Base-by-base conservation (phyloP, 1,140 invertebrate genomes). In the Drosophila micromelanica region DNA sequence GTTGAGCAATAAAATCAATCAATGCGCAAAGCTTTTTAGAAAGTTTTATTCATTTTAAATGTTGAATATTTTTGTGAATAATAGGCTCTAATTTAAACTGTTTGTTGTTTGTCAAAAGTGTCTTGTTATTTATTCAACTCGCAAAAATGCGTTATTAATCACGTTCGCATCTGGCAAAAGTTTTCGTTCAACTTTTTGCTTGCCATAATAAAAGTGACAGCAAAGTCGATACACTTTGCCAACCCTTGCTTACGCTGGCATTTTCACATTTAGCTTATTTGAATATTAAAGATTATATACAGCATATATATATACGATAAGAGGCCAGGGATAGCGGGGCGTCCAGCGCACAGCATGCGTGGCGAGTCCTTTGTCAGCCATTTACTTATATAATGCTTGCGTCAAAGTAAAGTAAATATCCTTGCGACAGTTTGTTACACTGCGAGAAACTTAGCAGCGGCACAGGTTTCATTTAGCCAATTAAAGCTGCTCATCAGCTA, bases 271-370 rank as follows among this genome's bases (percentile, higher is more conserved):
- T 38, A 43, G 43, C 71, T 60, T 76, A 86, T 86, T 86, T 87
- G 82, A 86, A 86, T 86, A 87, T 87, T 87, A 81, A 81, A 73
- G 81, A 87, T 87, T 87, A 67, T 54, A 40, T 56, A 46, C 17
- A 13, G n/a, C 4, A 17, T 45, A 27, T 45, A 37, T 30, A 43
- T 9, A 48, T n/a, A 23, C 38, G 27, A 9, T 3, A 49, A 11
- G 7, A 12, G 1, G 52, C 5, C 15, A 11, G 23, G n/a, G 20
- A 27, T 37, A 40, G 37, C n/a, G 20, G 37, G 52, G 20, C 12
- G 52, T 49, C 48, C 27, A 11, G 13, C 11, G 40, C 40, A 56
- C 59, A 63, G 67, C 67, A 60, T 51, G 65, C 48, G 56, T 51
- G 13, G 17, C 43, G 38, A 35, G 13, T 64, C 30, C 54, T 43